phyloP scores from a whole-genome alignment of 2,888 invertebrate species.

The Ophioninae sp. region DNA sequence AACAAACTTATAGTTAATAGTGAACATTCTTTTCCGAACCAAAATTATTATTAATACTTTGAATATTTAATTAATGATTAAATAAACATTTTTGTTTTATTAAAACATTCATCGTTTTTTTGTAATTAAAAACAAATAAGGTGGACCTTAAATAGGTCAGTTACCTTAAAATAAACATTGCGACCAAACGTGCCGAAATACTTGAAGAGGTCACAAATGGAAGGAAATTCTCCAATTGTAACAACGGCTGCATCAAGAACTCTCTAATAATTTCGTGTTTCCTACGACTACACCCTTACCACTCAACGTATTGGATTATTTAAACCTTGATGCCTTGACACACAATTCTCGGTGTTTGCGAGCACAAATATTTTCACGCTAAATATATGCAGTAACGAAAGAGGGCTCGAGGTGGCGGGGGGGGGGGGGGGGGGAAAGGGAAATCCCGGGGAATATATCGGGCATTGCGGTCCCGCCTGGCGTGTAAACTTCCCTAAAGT shows the following conservation, averaged over 20 bases:
- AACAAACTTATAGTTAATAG: too few species aligned
- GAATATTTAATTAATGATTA: too few species aligned
- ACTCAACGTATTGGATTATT: slow-evolving; percentile 31
- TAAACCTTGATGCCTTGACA: slow-evolving; percentile 44
- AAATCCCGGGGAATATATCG: not conserved
- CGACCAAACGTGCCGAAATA: slow-evolving; percentile 56
- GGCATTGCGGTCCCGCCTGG: not conserved
- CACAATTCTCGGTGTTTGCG: slow-evolving; percentile 26
- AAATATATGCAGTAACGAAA: not conserved
- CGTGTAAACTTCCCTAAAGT: not conserved
- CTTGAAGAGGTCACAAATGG: slow-evolving; percentile 6
- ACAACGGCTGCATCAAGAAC: not conserved
- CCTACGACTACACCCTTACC: slow-evolving; percentile 11
- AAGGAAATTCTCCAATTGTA: not conserved
- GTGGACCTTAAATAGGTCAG: too few species aligned
- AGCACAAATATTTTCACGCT: slow-evolving; percentile 29
- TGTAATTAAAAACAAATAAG: too few species aligned
- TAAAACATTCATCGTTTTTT: too few species aligned
- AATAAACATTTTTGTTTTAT: too few species aligned
- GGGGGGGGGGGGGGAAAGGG: not conserved
- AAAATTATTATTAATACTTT: too few species aligned
- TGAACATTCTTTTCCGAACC: too few species aligned
- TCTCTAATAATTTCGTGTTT: slow-evolving; percentile 16
- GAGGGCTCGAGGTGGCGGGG: not conserved
- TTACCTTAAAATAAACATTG: slow-evolving; percentile 54